Evolutionary conservation across 2,797 vertebrate species (phyloP).

Genomic region (Scomberomorus guttatus): DNA sequence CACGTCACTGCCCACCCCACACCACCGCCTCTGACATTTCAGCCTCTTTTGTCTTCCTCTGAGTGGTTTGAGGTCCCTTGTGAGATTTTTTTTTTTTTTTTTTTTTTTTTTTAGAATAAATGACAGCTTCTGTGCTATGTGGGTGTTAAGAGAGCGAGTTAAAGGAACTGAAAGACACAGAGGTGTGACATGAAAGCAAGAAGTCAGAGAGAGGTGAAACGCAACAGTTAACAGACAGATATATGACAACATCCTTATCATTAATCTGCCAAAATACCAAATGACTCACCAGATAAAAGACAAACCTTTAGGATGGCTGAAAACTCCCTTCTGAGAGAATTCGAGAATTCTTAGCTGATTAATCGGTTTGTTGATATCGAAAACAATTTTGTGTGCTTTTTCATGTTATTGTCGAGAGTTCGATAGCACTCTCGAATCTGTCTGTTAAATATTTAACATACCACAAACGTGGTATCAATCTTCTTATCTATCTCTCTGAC

Average conservation of each 20-base stretch:
- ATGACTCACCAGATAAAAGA: background rate
- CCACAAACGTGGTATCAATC: too few relatives aligned
- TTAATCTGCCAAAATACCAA: constrained; percentile 12
- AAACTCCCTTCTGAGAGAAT: too few relatives aligned
- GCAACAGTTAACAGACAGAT: constrained; percentile 5
- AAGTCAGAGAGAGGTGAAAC: constrained; percentile 41
- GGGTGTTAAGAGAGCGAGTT: constrained; percentile 16
- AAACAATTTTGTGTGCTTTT: too few relatives aligned
- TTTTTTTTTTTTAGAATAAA: constrained; percentile 27
- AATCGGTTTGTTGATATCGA: too few relatives aligned
- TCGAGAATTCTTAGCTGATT: too few relatives aligned
- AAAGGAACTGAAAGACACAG: constrained; percentile 12
- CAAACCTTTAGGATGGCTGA: background rate
- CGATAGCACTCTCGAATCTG: too few relatives aligned
- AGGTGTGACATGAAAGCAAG: constrained; percentile 42
- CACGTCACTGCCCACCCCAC: constrained; percentile 29
- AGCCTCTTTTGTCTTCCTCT: constrained; percentile 59
- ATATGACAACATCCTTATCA: background rate
- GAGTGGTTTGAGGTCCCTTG: constrained; percentile 39
- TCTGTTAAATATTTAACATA: too few relatives aligned
- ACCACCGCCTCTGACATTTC: constrained; percentile 71
- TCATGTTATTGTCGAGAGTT: too few relatives aligned
- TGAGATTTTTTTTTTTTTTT: background rate
- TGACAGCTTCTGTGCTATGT: constrained; percentile 32
- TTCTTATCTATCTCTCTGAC: too few relatives aligned